Evolutionary conservation across 2,113 vertebrate species (phyloP).

Genomic region (Larimichthys polyactis): DNA sequence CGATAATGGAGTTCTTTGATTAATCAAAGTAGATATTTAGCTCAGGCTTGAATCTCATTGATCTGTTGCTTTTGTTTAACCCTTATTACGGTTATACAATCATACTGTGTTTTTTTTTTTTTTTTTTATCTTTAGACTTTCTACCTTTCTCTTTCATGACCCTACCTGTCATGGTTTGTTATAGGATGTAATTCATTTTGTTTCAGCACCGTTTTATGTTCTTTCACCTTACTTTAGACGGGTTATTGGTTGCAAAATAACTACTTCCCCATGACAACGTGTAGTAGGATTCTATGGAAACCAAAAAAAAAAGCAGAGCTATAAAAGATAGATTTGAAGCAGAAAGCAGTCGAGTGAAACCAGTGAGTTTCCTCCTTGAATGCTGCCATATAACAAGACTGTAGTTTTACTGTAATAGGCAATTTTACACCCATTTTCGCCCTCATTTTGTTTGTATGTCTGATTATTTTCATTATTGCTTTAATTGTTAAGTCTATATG

Average conservation of each 20-base stretch:
- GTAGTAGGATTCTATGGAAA: not conserved
- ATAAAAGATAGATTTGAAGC: not conserved
- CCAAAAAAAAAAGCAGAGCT: not conserved
- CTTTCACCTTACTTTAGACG: not conserved
- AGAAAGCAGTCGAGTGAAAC: not conserved
- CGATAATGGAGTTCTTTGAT: constrained; percentile 48
- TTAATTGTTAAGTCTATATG: not conserved
- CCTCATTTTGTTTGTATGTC: not conserved
- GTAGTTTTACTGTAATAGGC: not conserved
- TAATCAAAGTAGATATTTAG: constrained; percentile 52
- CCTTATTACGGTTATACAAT: not conserved
- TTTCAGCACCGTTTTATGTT: not conserved
- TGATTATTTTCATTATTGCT: not conserved
- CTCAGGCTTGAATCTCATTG: constrained; percentile 16
- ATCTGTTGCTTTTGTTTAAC: constrained; percentile 33
- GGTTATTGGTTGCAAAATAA: not conserved
- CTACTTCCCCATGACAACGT: not conserved
- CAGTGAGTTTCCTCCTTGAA: not conserved
- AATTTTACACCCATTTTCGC: not conserved
- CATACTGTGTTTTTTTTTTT: not conserved
- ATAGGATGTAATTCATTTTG: not conserved
- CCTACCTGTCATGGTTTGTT: not conserved
- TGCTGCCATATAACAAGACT: not conserved
- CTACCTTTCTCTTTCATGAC: no score
- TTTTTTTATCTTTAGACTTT: not conserved